Evolutionary conservation across 2,113 vertebrate species (phyloP).

Genomic region (Maccullochella peelii): DNA sequence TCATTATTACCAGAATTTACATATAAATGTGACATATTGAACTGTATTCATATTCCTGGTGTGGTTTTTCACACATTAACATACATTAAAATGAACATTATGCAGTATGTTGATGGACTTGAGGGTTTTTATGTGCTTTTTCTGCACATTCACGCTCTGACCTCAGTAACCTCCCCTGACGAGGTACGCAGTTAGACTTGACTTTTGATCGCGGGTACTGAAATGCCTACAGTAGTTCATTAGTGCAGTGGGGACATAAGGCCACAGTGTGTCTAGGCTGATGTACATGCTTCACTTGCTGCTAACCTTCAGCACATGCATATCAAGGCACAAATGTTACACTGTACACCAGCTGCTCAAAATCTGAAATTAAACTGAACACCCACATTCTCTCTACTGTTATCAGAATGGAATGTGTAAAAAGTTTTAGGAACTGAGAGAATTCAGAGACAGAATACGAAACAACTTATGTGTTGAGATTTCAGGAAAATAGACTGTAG

Average conservation of each 20-base stretch:
- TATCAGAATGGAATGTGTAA: not conserved
- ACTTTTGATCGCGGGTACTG: constrained; percentile 19
- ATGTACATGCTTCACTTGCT: constrained; percentile 26
- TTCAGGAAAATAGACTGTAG: not conserved
- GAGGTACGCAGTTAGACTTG: constrained; percentile 15
- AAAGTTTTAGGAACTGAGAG: too few species aligned
- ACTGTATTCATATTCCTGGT: constrained; percentile 49
- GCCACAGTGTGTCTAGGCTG: not conserved
- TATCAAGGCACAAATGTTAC: not conserved
- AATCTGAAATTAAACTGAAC: not conserved
- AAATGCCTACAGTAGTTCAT: constrained; percentile 18
- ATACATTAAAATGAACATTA: constrained; percentile 55
- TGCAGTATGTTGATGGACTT: not conserved
- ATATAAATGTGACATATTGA: constrained; percentile 40
- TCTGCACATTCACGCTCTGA: constrained; percentile 31
- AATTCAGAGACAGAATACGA: too few species aligned
- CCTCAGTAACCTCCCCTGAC: constrained; percentile 23
- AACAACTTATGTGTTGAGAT: not conserved
- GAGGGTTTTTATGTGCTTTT: not conserved
- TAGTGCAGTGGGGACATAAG: constrained; percentile 17
- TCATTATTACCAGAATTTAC: constrained; percentile 25
- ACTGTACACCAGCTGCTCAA: not conserved
- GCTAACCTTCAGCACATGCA: constrained; percentile 12
- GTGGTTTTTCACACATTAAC: constrained; percentile 49
- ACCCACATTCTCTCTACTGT: not conserved